Conservation (phyloP, 2,888 invertebrate species). For the Folsomia candida region DNA sequence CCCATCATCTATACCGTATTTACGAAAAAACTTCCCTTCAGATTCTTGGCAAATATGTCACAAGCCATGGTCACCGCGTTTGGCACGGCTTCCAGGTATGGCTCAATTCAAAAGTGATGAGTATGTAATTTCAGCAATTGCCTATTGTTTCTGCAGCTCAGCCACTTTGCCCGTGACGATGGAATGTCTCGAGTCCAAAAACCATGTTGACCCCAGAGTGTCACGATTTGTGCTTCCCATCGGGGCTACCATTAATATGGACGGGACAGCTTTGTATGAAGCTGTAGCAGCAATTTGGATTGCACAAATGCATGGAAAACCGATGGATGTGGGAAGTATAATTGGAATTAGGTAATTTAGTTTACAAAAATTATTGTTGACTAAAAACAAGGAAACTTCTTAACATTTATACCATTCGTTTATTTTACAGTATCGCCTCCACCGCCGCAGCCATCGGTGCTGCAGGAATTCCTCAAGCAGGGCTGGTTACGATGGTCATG, state of each 20-base stretch:
- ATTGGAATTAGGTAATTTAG: slow-evolving; percentile 79
- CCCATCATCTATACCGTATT: slow-evolving; percentile 80
- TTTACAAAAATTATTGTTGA: neutral
- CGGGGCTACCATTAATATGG: slow-evolving; percentile 98
- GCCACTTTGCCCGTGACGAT: slow-evolving; percentile 96
- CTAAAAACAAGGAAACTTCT: neutral
- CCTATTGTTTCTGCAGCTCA: slow-evolving; percentile 51
- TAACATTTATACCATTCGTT: slow-evolving; percentile 33
- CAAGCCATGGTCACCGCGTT: slow-evolving; percentile 93
- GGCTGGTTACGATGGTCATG: slow-evolving; percentile 93
- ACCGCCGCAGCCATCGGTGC: slow-evolving; percentile 97
- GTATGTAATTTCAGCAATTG: neutral
- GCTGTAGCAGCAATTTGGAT: slow-evolving; percentile 97
- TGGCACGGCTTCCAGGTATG: slow-evolving; percentile 85
- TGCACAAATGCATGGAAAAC: slow-evolving; percentile 81
- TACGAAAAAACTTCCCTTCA: slow-evolving; percentile 78
- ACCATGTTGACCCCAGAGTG: slow-evolving; percentile 83
- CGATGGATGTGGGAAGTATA: slow-evolving; percentile 81
- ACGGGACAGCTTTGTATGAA: slow-evolving; percentile 94
- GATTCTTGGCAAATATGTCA: slow-evolving; percentile 76
- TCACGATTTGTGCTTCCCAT: slow-evolving; percentile 94
- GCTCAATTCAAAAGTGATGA: neutral
- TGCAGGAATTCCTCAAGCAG: slow-evolving; percentile 93
- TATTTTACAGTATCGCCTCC: slow-evolving; percentile 78
- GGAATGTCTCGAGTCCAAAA: slow-evolving; percentile 81